Base-by-base conservation (phyloP, 2,113 vertebrate species). In the Anhinga anhinga region DNA sequence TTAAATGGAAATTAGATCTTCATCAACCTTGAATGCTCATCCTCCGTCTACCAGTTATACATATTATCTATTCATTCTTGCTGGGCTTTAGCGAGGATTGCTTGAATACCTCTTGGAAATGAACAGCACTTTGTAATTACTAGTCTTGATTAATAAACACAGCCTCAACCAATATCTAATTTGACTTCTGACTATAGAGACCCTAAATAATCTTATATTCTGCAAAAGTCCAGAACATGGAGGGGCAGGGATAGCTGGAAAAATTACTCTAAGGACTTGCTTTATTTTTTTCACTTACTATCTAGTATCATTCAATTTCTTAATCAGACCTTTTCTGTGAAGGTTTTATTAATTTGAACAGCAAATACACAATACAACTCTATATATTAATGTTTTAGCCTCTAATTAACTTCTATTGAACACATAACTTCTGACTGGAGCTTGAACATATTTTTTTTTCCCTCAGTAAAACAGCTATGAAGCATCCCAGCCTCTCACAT, bases 1-100 rank as follows among this genome's bases (percentile, higher is more conserved):
- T 90, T 34, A 91, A 95, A 80, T 86, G 70, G 86, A 91, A 94
- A 95, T 94, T 50, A 88, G 74, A 63, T 82, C 53, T 82, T 82
- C 86, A 89, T 87, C 84, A 97, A 49, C 84, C 82, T 21, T 71
- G 78, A 93, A 82, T 44, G 67, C 58, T 82, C 11, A 4, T 72
- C 85, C 86, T 87, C 67, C 2, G 1, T 87, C 91, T 61, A 50
- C 77, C 73, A 61, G 66, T 65, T 62, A 58, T 19, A 92, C 36
- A 5, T 5, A 82, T 87, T 25, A 92, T 45, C 67, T 59, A 4
- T 61, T 55, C 30, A 36, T n/a, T 55, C 66, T 77, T 27, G 70
- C 83, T 70, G 63, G 85, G 95, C 66, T 88, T 74, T 13, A 93
- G 73, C 12, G 6, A 76, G 80, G 36, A 69, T 36, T 84, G 83